Evolutionary conservation across 1,140 invertebrate species (phyloP).

Genomic region (Reticulitermes speratus): DNA sequence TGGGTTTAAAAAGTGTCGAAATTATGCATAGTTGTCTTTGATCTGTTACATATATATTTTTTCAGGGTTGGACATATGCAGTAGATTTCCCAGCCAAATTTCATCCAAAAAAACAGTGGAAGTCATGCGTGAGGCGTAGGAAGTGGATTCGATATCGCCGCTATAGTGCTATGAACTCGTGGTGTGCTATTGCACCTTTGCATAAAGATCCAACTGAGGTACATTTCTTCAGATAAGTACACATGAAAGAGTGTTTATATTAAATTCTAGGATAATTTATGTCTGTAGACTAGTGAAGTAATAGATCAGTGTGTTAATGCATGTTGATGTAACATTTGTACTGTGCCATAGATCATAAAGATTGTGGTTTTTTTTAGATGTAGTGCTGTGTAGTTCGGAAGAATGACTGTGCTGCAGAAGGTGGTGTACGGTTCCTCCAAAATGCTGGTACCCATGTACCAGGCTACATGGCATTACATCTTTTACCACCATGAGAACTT

Average conservation of each 20-base stretch:
- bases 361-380: too few relatives aligned
- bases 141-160: conserved; percentile 86
- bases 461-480: too few relatives aligned
- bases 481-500: too few relatives aligned
- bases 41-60: neutral
- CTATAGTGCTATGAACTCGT: conserved; percentile 86
- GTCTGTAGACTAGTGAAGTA: conserved; percentile 11
- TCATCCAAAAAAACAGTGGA: conserved; percentile 80
- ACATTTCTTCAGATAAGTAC: neutral
- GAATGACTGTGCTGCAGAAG: too few relatives aligned
- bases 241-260: neutral
- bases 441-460: too few relatives aligned
- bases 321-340: too few relatives aligned
- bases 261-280: neutral
- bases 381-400: too few relatives aligned
- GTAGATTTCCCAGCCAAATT: conserved; percentile 89
- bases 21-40: too few relatives aligned
- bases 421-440: too few relatives aligned
- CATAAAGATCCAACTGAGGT: conserved; percentile 84
- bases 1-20: too few relatives aligned
- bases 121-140: conserved; percentile 83
- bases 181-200: conserved; percentile 85
- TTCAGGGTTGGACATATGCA: conserved; percentile 87
- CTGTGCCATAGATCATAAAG: too few relatives aligned
- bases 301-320: conserved; percentile 36